Conservation (phyloP, 2,888 invertebrate genomes). For the Drosophila mulleri region DNA sequence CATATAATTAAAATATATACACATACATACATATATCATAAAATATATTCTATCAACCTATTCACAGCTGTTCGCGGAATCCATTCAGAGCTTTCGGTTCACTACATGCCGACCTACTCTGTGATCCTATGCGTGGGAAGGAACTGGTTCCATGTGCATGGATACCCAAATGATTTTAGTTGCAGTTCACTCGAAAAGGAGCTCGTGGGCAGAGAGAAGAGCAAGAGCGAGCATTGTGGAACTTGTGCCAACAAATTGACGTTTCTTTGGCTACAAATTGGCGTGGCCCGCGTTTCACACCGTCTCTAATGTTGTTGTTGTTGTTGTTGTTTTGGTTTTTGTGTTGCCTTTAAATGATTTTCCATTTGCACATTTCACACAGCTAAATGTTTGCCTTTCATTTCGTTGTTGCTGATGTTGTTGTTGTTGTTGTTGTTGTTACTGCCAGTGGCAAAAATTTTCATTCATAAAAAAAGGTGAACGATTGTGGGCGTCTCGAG, state of each 20-base stretch:
- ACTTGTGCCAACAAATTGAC: conserved; percentile 44
- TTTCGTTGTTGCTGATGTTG: conserved; percentile 28
- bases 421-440: conserved; percentile 30
- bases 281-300: conserved; percentile 30
- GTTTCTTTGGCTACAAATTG: conserved; percentile 56
- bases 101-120: background rate
- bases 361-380: conserved; percentile 79
- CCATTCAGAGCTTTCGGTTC: background rate
- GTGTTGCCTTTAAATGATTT: conserved; percentile 72
- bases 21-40: too few relatives aligned
- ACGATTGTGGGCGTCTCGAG: conserved; percentile 61
- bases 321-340: conserved; percentile 31
- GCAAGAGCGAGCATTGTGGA: background rate
- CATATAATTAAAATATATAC: too few relatives aligned
- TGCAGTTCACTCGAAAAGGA: conserved; percentile 3
- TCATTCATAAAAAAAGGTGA: conserved; percentile 77
- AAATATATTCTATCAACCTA: too few relatives aligned
- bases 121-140: background rate
- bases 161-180: background rate
- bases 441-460: conserved; percentile 61
- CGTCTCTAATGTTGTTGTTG: conserved; percentile 12
- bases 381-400: conserved; percentile 54
- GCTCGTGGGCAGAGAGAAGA: background rate
- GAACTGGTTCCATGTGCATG: background rate
- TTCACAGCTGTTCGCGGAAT: background rate